phyloP scores from a whole-genome alignment of 2,797 vertebrate genomes.

The Sebastes glaucus region DNA sequence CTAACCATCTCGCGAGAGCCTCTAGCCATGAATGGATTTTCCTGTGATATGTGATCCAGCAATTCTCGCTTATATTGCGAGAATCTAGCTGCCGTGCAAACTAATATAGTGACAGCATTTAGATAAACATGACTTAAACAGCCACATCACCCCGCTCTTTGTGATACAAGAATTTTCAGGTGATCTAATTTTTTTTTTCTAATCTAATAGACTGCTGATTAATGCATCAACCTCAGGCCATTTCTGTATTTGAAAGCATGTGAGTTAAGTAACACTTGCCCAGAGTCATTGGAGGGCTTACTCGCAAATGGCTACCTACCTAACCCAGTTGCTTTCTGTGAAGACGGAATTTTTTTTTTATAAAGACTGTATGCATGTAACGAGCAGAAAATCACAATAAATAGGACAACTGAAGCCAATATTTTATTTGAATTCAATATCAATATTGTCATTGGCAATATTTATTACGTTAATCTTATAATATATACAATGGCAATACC shows the following conservation, averaged over 20 bases:
- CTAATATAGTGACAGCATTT: no score
- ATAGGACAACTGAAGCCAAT: not conserved
- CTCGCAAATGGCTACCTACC: not conserved
- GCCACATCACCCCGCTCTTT: no score
- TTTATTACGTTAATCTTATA: not conserved
- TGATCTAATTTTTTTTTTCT: not conserved
- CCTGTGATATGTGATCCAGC: no score
- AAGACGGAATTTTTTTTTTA: no score
- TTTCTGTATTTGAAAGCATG: not conserved
- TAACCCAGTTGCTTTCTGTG: no score
- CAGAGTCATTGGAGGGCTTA: not conserved
- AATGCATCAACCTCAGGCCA: not conserved
- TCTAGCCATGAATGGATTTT: no score
- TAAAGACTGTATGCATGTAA: no score
- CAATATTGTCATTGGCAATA: slow-evolving; percentile 6
- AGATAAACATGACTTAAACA: no score
- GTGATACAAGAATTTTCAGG: not conserved
- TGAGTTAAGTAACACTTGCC: not conserved
- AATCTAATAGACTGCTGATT: not conserved
- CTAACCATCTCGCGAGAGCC: no score
- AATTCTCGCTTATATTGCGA: no score
- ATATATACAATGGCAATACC: not conserved
- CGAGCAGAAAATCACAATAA: not conserved
- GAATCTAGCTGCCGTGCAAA: no score
- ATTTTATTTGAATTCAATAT: slow-evolving; percentile 28